These are phyloP conservation scores for Psittacula cyanocephala DNA, from an alignment of 2,113 vertebrate species.

Conservation along the genomic window DNA sequence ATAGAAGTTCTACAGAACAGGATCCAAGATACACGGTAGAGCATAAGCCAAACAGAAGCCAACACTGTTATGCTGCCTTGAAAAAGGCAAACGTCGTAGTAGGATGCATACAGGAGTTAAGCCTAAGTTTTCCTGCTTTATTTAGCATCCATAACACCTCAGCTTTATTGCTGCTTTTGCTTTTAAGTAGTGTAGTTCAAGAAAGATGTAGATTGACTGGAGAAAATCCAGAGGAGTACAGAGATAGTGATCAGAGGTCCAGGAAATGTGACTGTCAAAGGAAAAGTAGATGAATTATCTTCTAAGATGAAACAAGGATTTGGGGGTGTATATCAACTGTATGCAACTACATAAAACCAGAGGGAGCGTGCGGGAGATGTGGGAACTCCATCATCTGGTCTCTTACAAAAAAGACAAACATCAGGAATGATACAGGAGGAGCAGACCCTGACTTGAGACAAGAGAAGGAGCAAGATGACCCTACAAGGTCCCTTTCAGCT, in stretches of 20 bases:
- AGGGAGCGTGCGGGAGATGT: fast-evolving
- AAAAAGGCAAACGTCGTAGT: background rate
- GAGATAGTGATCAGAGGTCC: background rate
- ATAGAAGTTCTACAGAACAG: background rate
- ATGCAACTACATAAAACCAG: background rate
- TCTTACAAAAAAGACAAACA: background rate
- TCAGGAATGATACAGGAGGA: background rate
- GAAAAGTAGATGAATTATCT: background rate
- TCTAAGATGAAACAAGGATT: background rate
- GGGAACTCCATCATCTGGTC: background rate
- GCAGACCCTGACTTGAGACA: background rate
- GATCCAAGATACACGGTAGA: background rate
- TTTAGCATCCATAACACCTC: background rate
- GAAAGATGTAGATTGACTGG: background rate
- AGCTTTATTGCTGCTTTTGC: background rate
- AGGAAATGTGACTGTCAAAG: background rate
- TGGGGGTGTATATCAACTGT: fast-evolving
- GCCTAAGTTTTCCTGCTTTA: background rate
- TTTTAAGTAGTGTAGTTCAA: background rate
- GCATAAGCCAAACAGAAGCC: background rate
- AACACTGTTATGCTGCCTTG: background rate
- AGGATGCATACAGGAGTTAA: background rate
- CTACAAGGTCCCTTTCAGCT: background rate
- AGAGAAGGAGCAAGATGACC: background rate
- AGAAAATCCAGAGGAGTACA: background rate